These are phyloP conservation scores for Silurus lanzhouensis DNA, from an alignment of 2,797 vertebrate species.

Conservation along the genomic window DNA sequence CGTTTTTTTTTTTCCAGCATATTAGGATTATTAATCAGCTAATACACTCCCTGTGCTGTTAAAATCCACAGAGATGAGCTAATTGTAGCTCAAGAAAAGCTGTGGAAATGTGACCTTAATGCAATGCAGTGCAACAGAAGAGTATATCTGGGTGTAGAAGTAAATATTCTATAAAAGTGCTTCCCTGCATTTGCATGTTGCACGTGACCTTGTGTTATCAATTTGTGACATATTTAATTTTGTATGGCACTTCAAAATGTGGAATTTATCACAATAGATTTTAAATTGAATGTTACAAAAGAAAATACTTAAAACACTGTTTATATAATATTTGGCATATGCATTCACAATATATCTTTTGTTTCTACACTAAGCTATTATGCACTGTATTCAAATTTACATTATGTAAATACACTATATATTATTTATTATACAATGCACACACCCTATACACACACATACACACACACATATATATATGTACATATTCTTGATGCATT, in stretches of 20 bases:
- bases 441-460: too few species aligned
- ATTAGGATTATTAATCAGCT: slow-evolving; percentile 79
- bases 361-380: background rate
- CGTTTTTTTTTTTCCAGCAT: slow-evolving; percentile 60
- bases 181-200: background rate
- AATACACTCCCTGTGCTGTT: slow-evolving; percentile 64
- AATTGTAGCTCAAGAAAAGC: slow-evolving; percentile 64
- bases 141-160: background rate
- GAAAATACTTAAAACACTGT: background rate
- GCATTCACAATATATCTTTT: background rate
- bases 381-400: too few species aligned
- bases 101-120: slow-evolving; percentile 69
- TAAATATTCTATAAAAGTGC: background rate
- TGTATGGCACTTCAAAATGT: background rate
- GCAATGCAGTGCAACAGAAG: slow-evolving; percentile 39
- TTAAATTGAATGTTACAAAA: background rate
- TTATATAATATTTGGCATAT: background rate
- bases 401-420: background rate
- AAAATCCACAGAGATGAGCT: slow-evolving; percentile 65
- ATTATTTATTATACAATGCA: background rate
- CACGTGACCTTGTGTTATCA: background rate
- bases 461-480: too few species aligned
- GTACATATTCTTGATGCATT: too few species aligned
- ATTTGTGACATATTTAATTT: background rate
- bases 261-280: background rate